Evolutionary conservation across 2,888 invertebrate genomes (phyloP).

Genomic region (Mythimna ferrago): DNA sequence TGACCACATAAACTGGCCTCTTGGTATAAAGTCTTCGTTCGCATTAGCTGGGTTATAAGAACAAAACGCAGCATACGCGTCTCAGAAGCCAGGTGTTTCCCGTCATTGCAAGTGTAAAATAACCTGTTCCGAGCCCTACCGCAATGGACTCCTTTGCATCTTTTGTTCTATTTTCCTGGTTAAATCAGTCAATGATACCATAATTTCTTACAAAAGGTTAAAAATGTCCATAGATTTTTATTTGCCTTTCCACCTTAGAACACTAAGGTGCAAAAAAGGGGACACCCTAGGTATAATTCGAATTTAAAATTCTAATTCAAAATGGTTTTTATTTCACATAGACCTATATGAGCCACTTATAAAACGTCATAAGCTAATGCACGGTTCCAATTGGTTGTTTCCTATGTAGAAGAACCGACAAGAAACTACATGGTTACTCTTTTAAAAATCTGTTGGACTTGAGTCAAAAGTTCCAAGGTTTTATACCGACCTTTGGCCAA

Average conservation of each 20-base stretch:
- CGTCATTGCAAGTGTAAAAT: constrained; percentile 42
- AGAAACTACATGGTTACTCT: too few species aligned
- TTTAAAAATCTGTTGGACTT: too few species aligned
- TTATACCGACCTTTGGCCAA: not conserved
- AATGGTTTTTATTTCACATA: too few species aligned
- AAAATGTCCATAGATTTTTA: too few species aligned
- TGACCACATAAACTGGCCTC: constrained; percentile 1
- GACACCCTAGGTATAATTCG: too few species aligned
- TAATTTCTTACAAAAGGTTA: not conserved
- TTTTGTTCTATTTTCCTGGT: not conserved
- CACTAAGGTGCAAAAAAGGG: too few species aligned
- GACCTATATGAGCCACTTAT: too few species aligned
- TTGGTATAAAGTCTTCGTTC: constrained; percentile 7
- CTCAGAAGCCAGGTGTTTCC: constrained; percentile 56
- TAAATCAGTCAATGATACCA: not conserved
- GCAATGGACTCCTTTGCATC: constrained; percentile 2
- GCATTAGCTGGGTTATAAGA: constrained; percentile 22
- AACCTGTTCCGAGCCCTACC: constrained; percentile 48
- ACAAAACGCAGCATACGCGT: constrained; percentile 19
- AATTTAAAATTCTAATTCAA: too few species aligned
- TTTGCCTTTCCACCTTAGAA: too few species aligned
- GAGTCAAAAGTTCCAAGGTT: not conserved
- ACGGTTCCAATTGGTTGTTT: too few species aligned
- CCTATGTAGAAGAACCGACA: too few species aligned
- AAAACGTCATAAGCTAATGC: too few species aligned